Conservation (phyloP, 2,888 invertebrate genomes). For the Drosophila kuntzei region DNA sequence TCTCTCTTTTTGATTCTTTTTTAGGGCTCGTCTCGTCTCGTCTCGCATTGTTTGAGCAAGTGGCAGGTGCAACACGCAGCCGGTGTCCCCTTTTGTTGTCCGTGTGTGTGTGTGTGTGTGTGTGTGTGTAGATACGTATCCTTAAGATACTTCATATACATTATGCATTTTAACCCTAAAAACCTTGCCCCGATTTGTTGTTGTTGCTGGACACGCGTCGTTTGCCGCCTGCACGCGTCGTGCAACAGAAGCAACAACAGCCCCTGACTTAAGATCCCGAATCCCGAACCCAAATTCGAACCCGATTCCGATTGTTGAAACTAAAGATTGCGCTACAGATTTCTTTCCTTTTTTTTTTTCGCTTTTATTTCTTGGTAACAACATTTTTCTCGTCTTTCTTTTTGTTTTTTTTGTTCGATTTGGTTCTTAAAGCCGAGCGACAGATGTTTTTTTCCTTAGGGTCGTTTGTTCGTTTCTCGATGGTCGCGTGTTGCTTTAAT, state of each 20-base stretch:
- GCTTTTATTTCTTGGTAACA: constrained; percentile 16
- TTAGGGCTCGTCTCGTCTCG: constrained; percentile 4
- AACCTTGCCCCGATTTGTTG: constrained; percentile 62
- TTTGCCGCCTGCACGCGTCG: constrained; percentile 33
- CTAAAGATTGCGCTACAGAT: constrained; percentile 59
- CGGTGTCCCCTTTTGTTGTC: constrained; percentile 39
- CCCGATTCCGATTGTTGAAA: constrained; percentile 27
- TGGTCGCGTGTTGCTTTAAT: constrained; percentile 58
- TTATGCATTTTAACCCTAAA: constrained; percentile 47
- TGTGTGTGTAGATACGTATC: constrained; percentile 23
- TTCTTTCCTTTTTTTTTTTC: constrained; percentile 30
- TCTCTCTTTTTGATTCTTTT: constrained; percentile 20
- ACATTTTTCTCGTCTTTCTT: constrained; percentile 10
- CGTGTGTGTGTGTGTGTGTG: constrained; percentile 3
- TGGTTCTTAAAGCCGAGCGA: constrained; percentile 35
- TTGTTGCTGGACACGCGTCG: constrained; percentile 67
- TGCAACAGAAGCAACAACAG: constrained; percentile 11
- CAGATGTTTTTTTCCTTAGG: constrained; percentile 59
- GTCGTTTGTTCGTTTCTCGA: constrained; percentile 26
- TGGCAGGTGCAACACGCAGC: constrained; percentile 68
- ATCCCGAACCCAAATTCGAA: constrained; percentile 8
- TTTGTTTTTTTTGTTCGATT: constrained; percentile 4
- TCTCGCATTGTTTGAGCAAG: constrained; percentile 45
- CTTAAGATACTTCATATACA: constrained; percentile 40
- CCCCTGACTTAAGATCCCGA: constrained; percentile 18